Base-by-base conservation (phyloP, 2,113 vertebrate species). In the Mustela lutreola region DNA sequence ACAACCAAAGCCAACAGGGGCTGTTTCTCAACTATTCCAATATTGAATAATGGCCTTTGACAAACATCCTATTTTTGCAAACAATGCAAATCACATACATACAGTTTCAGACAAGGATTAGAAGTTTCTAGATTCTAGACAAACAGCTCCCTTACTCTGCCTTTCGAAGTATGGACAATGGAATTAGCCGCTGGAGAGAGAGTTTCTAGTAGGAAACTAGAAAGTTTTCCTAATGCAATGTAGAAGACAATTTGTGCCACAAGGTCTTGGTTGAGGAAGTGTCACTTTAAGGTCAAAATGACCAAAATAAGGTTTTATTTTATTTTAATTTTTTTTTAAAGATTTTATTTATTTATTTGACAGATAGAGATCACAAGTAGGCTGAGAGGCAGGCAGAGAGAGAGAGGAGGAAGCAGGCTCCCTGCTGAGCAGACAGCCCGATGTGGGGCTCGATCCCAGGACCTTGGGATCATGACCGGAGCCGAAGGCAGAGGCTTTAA, bases 1-100 rank as follows among this genome's bases (percentile, higher is more conserved):
- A 93, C 82, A 93, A 84, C 2, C 53, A 33, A 95, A 92, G 85
- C 36, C 36, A 56, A 78, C 7, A 8, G n/a, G 81, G 62, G 45
- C 36, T 92, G 70, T 80, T 84, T 88, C 84, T 85, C 5, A 0
- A 92, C 76, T 95, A 67, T 48, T 81, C 60, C 31, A 93, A 31
- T 56, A 93, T 95, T 60, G 56, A 91, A 85, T 70, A 87, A 53
- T 22, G 93, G 89, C 67, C 53, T 97, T 93, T 86, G 53, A 96
- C 70, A 91, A 94, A 92, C 56, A 89, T 75, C 39, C 36, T 82
- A 45, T 70, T 95, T 97, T 53, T 78, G 75, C 83, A 89, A 96
- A 97, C 67, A 63, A 92, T 58, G 67, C 48, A 87, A 94, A 93
- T 65, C 36, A 75, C n/a, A 94, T 15, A 70, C 91, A 95, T 4